Base-by-base conservation (phyloP, 1,140 invertebrate species). In the Drosophila tsacasi region DNA sequence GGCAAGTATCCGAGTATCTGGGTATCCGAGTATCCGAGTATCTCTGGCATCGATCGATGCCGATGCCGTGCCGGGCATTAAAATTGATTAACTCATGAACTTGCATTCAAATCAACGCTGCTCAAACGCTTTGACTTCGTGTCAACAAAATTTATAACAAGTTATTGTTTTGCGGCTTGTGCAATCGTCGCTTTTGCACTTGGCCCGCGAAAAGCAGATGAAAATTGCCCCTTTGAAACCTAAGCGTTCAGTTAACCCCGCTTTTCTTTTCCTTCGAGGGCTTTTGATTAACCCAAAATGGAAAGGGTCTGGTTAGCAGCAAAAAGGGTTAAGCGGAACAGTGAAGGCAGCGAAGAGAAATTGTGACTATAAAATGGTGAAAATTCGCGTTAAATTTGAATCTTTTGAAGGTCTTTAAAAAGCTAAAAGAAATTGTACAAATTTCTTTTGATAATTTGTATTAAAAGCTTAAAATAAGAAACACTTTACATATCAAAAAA, bases 41-140 rank as follows among this genome's bases (percentile, higher is more conserved):
- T n/a, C 37, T 19, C 25, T 49, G 59, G 35, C 44, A 59, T 46
- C 62, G 57, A 50, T 78, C 75, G 54, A 76, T 54, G 44, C 57
- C 23, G 75, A 23, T 37, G 71, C 19, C 50, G 63, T 58, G 67
- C 42, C 74, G 62, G 80, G 62, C 81, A 83, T 83, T 84, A 74
- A 86, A 86, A 80, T 86, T 87, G 83, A 86, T 86, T 87, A 87
- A 87, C 83, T 86, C 83, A 87, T 86, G 83, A 86, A 87, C 83
- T 76, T 80, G 83, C 83, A 87, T 83, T 87, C 83, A 86, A 86
- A 86, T 81, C 79, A 81, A 79, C 75, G 83, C 82, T 86, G 58
- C 77, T 68, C 46, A 87, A 85, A 76, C 79, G 83, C 76, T 86
- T 86, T 83, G 83, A 86, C 79, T 82, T 86, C 79, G 83, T 86